A percentile compares a stretch with the other conserved stretches of the same genome.
Conservation (phyloP, 2,113 vertebrate species). For the Leucoraja erinaceus region DNA sequence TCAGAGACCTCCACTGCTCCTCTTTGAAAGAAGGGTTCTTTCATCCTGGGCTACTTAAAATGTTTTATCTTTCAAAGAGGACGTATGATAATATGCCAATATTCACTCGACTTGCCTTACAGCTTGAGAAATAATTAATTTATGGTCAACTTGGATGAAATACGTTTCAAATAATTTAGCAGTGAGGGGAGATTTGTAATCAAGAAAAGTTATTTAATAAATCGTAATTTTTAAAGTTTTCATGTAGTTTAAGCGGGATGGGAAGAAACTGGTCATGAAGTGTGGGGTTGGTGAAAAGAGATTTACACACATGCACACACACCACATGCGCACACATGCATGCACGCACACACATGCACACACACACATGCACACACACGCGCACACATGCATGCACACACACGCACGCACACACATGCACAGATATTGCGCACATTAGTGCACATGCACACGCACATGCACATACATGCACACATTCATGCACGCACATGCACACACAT, state of each 20-base stretch:
- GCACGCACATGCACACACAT: too few species aligned
- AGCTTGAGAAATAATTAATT: not conserved
- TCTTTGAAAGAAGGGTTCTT: not conserved
- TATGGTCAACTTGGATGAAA: not conserved
- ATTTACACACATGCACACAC: too few species aligned
- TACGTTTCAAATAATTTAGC: not conserved
- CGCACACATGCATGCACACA: too few species aligned
- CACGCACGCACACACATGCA: too few species aligned
- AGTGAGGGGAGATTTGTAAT: not conserved
- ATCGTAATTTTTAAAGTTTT: too few species aligned
- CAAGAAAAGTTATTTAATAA: not conserved
- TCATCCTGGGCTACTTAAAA: not conserved
- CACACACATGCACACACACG: too few species aligned
- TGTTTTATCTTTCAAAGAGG: not conserved
- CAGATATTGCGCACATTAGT: too few species aligned
- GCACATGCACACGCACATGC: too few species aligned
- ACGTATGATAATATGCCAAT: not conserved
- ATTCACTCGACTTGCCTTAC: not conserved
- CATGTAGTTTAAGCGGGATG: not conserved
- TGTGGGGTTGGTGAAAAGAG: not conserved
- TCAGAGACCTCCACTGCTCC: not conserved
- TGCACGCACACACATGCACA: too few species aligned
- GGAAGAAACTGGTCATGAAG: not conserved
- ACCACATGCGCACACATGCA: too few species aligned
- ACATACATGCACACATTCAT: too few species aligned